phyloP scores from a whole-genome alignment of 2,888 invertebrate species.

The Herminia tarsipennalis region DNA sequence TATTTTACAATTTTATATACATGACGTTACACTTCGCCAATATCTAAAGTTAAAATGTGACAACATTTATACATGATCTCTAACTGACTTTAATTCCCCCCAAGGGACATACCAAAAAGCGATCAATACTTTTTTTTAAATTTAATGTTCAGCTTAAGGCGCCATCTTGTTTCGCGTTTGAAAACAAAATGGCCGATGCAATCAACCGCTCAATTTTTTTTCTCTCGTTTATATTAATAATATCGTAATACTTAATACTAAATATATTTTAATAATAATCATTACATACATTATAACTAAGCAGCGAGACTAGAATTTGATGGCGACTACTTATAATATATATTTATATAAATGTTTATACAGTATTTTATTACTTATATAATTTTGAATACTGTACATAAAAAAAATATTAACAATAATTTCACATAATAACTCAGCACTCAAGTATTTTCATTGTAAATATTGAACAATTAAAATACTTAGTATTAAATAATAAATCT shows the following conservation, averaged over 20 bases:
- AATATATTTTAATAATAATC: slow-evolving; percentile 60
- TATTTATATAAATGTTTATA: slow-evolving; percentile 42
- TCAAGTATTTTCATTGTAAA: too few species aligned
- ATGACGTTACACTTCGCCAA: background rate
- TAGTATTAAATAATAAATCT: too few species aligned
- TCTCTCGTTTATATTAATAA: slow-evolving; percentile 44
- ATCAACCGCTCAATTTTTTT: slow-evolving; percentile 46
- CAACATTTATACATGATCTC: background rate
- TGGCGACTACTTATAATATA: slow-evolving; percentile 74
- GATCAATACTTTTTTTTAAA: slow-evolving; percentile 8
- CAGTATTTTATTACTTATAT: background rate
- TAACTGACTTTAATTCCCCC: background rate
- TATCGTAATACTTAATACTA: slow-evolving; percentile 69
- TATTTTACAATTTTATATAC: too few species aligned
- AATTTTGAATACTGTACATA: background rate
- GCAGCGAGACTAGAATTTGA: slow-evolving; percentile 80
- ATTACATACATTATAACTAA: slow-evolving; percentile 72
- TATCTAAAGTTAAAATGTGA: too few species aligned
- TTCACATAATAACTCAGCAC: background rate
- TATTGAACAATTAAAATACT: too few species aligned
- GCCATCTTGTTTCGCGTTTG: slow-evolving; percentile 29
- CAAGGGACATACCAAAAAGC: slow-evolving; percentile 16
- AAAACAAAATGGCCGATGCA: slow-evolving; percentile 31
- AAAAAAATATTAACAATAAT: background rate
- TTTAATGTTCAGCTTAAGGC: slow-evolving; percentile 17